Conservation (phyloP, 30 jellyfish, hydroid and myxozoan species). For the Turritopsis rubra region DNA sequence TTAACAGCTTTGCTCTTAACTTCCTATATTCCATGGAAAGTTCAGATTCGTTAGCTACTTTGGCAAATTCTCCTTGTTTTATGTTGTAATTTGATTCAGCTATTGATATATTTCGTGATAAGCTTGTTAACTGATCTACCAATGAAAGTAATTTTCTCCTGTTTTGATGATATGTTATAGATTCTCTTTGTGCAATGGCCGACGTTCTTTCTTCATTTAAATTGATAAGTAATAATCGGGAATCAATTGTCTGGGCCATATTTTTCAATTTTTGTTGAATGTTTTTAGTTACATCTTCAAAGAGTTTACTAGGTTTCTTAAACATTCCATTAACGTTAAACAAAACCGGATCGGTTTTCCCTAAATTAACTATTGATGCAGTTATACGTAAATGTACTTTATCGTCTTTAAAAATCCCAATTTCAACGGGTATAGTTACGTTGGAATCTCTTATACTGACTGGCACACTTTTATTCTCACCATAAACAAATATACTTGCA, state of each 20-base stretch:
- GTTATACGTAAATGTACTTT: background rate
- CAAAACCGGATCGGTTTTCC: conserved; percentile 23
- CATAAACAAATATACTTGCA: conserved; percentile 32
- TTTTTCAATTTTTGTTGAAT: conserved; percentile 12
- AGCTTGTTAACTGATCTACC: background rate
- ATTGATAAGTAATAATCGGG: background rate
- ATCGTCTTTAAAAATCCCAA: conserved; percentile 30
- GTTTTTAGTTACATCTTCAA: conserved; percentile 15
- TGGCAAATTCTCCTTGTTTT: background rate
- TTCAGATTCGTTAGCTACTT: background rate
- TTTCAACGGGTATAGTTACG: conserved; percentile 18
- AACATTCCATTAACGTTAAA: conserved; percentile 17
- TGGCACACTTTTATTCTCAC: background rate
- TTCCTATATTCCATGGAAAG: background rate
- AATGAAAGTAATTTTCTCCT: background rate
- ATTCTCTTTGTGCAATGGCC: background rate
- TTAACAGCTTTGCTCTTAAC: background rate
- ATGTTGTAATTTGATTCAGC: background rate
- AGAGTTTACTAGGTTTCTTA: background rate
- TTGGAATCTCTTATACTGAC: conserved; percentile 23
- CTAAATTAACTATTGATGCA: conserved; percentile 16
- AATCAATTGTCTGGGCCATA: conserved; percentile 12
- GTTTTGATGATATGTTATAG: background rate
- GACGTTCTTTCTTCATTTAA: background rate
- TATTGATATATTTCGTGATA: background rate